Evolutionary conservation across 2,797 vertebrate genomes (phyloP), one percentile per base, ranked within the genome.

Genomic region (Gephyroberyx darwinii): DNA sequence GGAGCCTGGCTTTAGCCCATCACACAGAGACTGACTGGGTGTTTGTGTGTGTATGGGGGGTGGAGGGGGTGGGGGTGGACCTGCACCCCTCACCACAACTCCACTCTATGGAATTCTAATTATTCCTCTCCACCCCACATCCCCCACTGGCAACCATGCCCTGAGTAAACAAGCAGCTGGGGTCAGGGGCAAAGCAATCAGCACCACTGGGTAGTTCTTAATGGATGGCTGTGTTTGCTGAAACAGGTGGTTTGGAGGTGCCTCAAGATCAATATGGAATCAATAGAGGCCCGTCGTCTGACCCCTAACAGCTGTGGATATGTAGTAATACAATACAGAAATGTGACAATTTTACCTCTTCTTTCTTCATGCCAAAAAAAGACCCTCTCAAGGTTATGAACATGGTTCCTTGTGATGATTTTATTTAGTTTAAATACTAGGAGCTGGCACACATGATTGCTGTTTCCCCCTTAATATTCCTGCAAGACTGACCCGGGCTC

Each of bases 121-220:
- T 68, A 91, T 91, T 88, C 86, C 80, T 71, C 75, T 67, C 82
- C 71, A 62, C 86, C 84, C 79, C 68, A 10, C 35, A 4, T 16
- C 74, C 87, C 87, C 84, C 77, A 74, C 81, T 83, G 80, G 90
- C 89, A 90, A 89, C 88, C 85, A 66, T 88, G 88, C 85, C 88
- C 89, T 92, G 90, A 87, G 87, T 90, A 91, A 93, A 92, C 90
- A 93, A 91, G 87, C 88, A 87, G 66, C 75, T 51, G 82, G 88
- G 91, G 90, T 92, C 92, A 87, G 88, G 91, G 91, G 87, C 91
- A 93, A 93, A 93, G 88, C 88, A 90, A 93, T 93, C 92, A 91
- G 86, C 88, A 84, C 88, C 81, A 73, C 73, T 76, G 77, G 82
- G 81, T 81, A 72, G 76, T 74, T 78, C 85, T 86, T 90, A 91